phyloP scores from a whole-genome alignment of 2,797 vertebrate genomes.

The Podarcis siculus region DNA sequence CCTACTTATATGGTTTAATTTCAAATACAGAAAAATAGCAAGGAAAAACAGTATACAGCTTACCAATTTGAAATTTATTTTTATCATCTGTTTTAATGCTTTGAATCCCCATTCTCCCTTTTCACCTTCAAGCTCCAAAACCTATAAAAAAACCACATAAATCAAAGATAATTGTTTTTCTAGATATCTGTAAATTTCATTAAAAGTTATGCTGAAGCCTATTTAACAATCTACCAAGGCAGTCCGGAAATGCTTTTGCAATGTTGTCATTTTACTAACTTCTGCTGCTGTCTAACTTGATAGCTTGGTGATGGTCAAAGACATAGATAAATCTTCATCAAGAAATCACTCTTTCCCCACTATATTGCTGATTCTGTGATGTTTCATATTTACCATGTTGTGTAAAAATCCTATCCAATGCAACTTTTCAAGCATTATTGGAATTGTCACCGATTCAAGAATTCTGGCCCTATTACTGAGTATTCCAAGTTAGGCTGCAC shows the following conservation, averaged over 20 bases:
- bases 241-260: rapidly evolving
- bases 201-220: not conserved
- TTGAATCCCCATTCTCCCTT: constrained; percentile 99
- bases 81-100: constrained; percentile 99
- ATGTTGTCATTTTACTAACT: not conserved
- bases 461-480: not conserved
- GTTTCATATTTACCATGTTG: not conserved
- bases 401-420: not conserved
- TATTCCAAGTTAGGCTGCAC: not conserved
- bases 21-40: constrained; percentile 20
- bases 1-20: constrained; percentile 37
- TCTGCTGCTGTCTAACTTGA: not conserved
- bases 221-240: constrained; percentile 4
- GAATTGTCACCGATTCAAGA: not conserved
- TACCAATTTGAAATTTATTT: constrained; percentile 99
- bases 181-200: constrained; percentile 7
- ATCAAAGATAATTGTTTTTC: constrained; percentile 42
- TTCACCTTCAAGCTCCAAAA: constrained; percentile 98
- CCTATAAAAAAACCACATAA: constrained; percentile 76
- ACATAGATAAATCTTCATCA: not conserved
- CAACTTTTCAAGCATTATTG: not conserved
- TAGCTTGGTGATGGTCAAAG: not conserved
- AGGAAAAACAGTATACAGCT: constrained; percentile 18
- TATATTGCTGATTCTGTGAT: not conserved
- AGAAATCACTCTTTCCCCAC: not conserved